These are phyloP conservation scores for Ctena decussata DNA, from an alignment of 2,888 invertebrate genomes.

Conservation along the genomic window DNA sequence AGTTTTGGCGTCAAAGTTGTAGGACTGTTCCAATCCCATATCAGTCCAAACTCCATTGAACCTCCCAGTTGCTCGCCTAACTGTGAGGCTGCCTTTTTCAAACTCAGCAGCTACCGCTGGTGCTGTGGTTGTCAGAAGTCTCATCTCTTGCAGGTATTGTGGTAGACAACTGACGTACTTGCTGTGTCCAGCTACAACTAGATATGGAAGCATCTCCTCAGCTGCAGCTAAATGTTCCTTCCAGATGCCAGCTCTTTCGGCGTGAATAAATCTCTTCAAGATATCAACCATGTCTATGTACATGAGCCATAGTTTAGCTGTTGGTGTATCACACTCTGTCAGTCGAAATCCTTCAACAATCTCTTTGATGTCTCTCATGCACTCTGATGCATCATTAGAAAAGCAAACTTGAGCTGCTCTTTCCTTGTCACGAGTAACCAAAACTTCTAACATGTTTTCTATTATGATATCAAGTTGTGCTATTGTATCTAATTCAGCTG, in stretches of 20 bases:
- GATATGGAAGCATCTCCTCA: neutral
- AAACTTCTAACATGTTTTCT: neutral
- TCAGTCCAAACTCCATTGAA: conserved; percentile 8
- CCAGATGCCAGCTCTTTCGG: neutral
- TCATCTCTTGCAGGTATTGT: neutral
- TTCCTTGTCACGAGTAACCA: neutral
- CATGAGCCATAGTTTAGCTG: neutral
- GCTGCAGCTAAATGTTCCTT: neutral
- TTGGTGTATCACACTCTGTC: neutral
- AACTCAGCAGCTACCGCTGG: neutral
- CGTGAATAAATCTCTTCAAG: neutral
- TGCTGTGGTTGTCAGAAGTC: neutral
- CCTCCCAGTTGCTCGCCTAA: neutral
- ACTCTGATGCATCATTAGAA: neutral
- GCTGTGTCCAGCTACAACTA: neutral
- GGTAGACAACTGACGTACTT: neutral
- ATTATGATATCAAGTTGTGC: neutral
- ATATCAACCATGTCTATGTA: neutral
- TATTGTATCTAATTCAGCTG: neutral
- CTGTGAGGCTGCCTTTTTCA: neutral
- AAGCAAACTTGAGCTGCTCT: neutral
- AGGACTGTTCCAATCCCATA: neutral
- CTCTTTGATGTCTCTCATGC: neutral
- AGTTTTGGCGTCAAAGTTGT: neutral
- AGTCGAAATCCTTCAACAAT: neutral